Evolutionary conservation across 2,113 vertebrate genomes (phyloP).

Genomic region (Macheiramphus alcinus): DNA sequence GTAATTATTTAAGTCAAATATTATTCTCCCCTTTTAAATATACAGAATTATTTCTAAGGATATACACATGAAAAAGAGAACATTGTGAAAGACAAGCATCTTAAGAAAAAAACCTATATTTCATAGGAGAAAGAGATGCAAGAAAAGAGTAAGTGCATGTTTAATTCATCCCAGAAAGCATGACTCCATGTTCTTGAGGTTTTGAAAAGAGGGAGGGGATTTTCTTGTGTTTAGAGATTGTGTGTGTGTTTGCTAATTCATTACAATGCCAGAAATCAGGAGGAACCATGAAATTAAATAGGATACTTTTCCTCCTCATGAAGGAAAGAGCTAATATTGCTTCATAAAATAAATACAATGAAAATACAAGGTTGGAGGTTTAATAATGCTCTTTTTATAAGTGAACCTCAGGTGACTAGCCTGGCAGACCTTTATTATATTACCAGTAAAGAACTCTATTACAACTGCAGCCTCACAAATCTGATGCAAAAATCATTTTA

Average conservation of each 20-base stretch:
- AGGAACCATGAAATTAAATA: not conserved
- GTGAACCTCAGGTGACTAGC: not conserved
- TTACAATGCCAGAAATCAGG: not conserved
- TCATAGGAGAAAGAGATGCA: not conserved
- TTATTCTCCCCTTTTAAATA: not conserved
- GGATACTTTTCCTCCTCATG: not conserved
- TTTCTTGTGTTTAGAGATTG: not conserved
- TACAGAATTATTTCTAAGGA: not conserved
- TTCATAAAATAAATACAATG: conserved; percentile 1
- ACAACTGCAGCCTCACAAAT: not conserved
- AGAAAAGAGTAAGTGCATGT: not conserved
- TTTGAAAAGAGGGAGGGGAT: not conserved
- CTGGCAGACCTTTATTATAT: not conserved
- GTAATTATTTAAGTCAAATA: not conserved
- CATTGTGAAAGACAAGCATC: not conserved
- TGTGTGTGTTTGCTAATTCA: not conserved
- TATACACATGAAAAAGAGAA: not conserved
- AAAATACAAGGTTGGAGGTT: not conserved
- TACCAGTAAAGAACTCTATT: not conserved
- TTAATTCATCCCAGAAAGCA: not conserved
- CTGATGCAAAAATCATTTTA: not conserved
- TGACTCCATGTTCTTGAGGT: not conserved
- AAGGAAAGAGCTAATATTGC: not conserved
- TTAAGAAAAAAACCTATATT: not conserved
- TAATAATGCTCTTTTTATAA: not conserved